Evolutionary conservation across 2,113 vertebrate genomes (phyloP).

Genomic region (Albula glossodonta): DNA sequence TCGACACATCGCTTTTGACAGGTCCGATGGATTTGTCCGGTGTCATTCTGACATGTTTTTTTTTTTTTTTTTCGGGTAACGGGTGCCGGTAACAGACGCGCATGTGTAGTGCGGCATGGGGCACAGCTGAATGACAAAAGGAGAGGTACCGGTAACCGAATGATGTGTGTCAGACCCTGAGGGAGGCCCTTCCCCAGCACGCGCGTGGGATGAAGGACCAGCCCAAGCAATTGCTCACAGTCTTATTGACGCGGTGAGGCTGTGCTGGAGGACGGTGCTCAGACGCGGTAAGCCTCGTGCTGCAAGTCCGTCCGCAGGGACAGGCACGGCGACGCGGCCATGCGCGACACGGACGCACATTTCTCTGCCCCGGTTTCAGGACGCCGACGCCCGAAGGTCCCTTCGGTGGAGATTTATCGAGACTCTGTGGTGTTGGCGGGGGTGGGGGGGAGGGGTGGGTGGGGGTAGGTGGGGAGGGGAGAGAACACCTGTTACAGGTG

Average conservation of each 20-base stretch:
- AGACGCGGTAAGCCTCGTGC: constrained; percentile 56
- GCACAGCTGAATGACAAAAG: background rate
- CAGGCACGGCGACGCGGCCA: constrained; percentile 30
- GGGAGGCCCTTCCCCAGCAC: background rate
- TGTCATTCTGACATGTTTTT: background rate
- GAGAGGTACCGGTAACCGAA: background rate
- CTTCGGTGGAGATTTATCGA: constrained; percentile 33
- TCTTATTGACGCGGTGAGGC: constrained; percentile 59
- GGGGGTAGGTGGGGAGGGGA: no score
- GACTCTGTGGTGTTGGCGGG: constrained; percentile 8
- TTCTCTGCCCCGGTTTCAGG: constrained; percentile 39
- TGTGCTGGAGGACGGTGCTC: constrained; percentile 56
- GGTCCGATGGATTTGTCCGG: background rate
- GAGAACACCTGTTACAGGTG: no score
- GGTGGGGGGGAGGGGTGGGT: no score
- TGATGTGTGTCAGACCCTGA: background rate
- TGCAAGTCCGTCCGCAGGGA: constrained; percentile 45
- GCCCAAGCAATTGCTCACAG: constrained; percentile 59
- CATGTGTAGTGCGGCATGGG: no score
- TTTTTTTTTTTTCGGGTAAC: no score
- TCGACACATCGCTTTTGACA: no score
- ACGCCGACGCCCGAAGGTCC: background rate
- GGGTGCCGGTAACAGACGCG: no score
- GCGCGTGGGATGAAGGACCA: constrained; percentile 31
- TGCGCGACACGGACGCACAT: constrained; percentile 15